Percentiles rank a stretch among this genome's conserved stretches.
phyloP scores from a whole-genome alignment of 2,888 invertebrate species.

The Drosophila falleni region DNA sequence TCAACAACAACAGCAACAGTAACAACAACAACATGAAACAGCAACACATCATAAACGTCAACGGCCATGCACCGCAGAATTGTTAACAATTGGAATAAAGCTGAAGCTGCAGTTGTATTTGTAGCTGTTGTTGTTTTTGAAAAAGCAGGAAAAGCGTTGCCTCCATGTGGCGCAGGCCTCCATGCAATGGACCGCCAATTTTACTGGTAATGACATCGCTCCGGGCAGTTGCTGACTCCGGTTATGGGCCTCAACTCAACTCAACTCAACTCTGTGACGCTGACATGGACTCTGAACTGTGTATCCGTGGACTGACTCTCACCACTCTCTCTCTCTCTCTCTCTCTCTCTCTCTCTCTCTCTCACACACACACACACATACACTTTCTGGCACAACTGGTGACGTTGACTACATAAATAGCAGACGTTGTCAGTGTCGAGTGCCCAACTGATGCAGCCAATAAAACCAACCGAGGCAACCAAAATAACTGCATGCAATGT shows the following conservation, averaged over 20 bases:
- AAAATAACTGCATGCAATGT: slow-evolving; percentile 49
- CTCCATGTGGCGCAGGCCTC: slow-evolving; percentile 34
- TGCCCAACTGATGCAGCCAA: slow-evolving; percentile 53
- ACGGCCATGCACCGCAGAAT: slow-evolving; percentile 77
- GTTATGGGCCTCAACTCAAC: slow-evolving; percentile 34
- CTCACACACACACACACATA: neutral
- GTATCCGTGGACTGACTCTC: slow-evolving; percentile 1
- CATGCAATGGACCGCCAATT: slow-evolving; percentile 51
- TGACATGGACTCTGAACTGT: slow-evolving; percentile 15
- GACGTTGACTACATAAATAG: slow-evolving; percentile 68
- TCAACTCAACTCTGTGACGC: slow-evolving; percentile 13
- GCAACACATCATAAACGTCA: slow-evolving; percentile 80
- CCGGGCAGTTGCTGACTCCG: slow-evolving; percentile 37
- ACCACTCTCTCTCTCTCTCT: too few relatives aligned
- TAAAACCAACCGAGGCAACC: slow-evolving; percentile 72
- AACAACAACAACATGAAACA: slow-evolving; percentile 21
- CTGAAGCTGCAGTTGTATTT: slow-evolving; percentile 35
- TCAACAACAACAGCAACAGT: slow-evolving; percentile 10
- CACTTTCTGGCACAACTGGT: neutral
- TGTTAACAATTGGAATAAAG: slow-evolving; percentile 75
- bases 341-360: too few relatives aligned
- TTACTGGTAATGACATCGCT: slow-evolving; percentile 64
- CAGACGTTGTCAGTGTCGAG: slow-evolving; percentile 40
- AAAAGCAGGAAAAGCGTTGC: neutral
- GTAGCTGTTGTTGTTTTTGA: slow-evolving; percentile 9